Percentiles rank a stretch among this genome's conserved stretches.
Evolutionary conservation across 2,888 invertebrate species (phyloP).

Genomic region (Protophormia terraenovae): DNA sequence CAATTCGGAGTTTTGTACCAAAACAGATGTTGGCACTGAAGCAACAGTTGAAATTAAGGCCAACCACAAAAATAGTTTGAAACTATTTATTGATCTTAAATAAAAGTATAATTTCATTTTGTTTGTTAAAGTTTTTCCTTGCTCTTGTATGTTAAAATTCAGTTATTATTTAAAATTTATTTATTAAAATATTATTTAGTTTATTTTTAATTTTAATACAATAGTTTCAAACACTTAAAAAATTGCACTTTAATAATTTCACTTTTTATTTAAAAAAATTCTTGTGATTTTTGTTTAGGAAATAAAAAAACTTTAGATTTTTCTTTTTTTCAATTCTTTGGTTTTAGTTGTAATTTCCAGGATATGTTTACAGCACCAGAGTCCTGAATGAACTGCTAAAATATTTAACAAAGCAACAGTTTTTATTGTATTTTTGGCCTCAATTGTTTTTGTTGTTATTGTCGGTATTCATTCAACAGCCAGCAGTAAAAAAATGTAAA

Average conservation of each 20-base stretch:
- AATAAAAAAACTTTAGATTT: background rate
- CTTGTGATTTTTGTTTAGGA: background rate
- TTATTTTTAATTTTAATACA: background rate
- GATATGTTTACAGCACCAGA: slow-evolving; percentile 74
- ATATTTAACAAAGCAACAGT: slow-evolving; percentile 76
- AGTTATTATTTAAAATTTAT: background rate
- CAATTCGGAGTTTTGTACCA: slow-evolving; percentile 79
- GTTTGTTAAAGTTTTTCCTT: slow-evolving; percentile 5
- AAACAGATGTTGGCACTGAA: slow-evolving; percentile 80
- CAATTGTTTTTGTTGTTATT: slow-evolving; percentile 69
- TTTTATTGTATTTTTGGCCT: slow-evolving; percentile 77
- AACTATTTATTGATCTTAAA: slow-evolving; percentile 41
- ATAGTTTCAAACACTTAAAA: background rate
- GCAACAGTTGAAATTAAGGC: slow-evolving; percentile 74
- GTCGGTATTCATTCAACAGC: slow-evolving; percentile 55
- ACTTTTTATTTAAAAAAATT: slow-evolving; percentile 5
- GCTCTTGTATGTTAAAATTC: background rate
- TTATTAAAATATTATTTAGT: background rate
- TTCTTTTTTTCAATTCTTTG: background rate
- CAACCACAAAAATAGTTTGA: slow-evolving; percentile 70
- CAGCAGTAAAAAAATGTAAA: background rate
- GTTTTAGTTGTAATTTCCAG: slow-evolving; percentile 23
- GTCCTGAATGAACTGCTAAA: slow-evolving; percentile 79
- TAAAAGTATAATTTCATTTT: slow-evolving; percentile 42
- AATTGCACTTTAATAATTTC: background rate